A percentile compares a stretch with the other conserved stretches of the same genome.
Conservation (phyloP, 1,140 invertebrate genomes). For the Trinorchestia longiramus region DNA sequence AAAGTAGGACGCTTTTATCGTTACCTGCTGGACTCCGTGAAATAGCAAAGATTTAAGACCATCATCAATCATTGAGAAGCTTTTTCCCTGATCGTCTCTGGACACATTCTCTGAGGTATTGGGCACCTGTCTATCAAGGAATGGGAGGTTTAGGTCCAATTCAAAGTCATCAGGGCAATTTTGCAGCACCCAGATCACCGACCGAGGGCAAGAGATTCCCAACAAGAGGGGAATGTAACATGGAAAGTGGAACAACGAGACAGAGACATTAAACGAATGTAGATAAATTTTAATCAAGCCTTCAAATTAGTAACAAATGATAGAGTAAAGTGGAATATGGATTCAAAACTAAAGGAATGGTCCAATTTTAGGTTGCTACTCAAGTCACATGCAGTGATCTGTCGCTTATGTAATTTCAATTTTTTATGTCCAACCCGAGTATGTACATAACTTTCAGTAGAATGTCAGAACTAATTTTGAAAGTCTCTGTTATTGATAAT, state of each 20-base stretch:
- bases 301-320: too few relatives aligned
- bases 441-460: too few relatives aligned
- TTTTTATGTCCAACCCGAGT: too few relatives aligned
- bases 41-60: constrained; percentile 40
- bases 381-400: too few relatives aligned
- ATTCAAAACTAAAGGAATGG: too few relatives aligned
- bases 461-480: too few relatives aligned
- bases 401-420: too few relatives aligned
- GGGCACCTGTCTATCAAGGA: neutral
- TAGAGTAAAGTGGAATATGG: too few relatives aligned
- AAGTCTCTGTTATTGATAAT: too few relatives aligned
- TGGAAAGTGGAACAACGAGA: neutral
- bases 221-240: neutral
- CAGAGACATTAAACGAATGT: neutral
- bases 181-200: neutral
- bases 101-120: neutral
- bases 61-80: constrained; percentile 36
- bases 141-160: neutral
- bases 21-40: neutral
- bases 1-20: constrained; percentile 42
- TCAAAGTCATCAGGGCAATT: neutral
- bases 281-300: too few relatives aligned
- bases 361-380: too few relatives aligned
- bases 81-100: constrained; percentile 1
- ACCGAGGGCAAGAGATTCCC: neutral